Conservation (phyloP, 2,113 vertebrate species). For the Dryoscopus gambensis region DNA sequence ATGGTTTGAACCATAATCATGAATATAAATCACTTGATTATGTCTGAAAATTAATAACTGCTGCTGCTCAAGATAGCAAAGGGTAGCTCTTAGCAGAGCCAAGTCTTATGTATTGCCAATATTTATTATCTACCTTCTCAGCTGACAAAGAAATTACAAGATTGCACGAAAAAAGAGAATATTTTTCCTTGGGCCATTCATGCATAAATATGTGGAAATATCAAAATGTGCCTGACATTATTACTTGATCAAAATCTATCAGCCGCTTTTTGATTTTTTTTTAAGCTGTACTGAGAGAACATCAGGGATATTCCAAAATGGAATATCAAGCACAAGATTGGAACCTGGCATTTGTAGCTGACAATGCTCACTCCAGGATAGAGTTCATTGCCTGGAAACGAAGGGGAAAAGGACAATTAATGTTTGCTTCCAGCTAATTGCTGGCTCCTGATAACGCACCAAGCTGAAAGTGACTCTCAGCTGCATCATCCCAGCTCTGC, state of each 20-base stretch:
- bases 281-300: neutral
- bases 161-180: neutral
- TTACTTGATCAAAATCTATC: neutral
- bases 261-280: neutral
- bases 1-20: neutral
- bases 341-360: neutral
- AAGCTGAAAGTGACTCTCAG: neutral
- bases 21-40: neutral
- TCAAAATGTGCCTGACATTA: neutral
- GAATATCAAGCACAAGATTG: neutral
- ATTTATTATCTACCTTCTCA: neutral
- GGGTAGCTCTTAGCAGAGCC: neutral
- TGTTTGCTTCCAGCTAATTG: neutral
- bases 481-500: neutral
- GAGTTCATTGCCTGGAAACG: neutral
- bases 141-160: neutral
- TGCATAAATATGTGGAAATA: neutral
- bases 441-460: neutral
- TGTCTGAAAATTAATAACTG: constrained; percentile 1
- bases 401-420: neutral
- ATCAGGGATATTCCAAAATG: neutral
- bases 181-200: neutral
- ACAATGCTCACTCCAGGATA: neutral
- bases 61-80: neutral
- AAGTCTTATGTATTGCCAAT: neutral